Evolutionary conservation across 2,888 invertebrate genomes (phyloP).

Genomic region (Lathronympha strigana): DNA sequence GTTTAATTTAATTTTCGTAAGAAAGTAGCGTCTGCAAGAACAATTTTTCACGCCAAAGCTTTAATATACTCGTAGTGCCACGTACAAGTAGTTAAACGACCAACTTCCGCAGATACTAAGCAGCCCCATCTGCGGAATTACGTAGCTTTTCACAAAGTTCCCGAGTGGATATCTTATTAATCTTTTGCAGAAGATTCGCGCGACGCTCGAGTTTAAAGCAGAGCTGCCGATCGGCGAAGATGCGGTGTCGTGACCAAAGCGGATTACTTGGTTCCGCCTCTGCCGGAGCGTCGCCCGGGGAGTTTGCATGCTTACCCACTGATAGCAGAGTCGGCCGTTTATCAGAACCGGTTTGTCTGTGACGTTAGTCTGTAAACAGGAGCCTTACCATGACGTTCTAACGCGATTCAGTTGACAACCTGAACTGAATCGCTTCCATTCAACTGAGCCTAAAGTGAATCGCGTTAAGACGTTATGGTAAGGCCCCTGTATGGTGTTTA

Average conservation of each 20-base stretch:
- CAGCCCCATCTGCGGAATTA: constrained; percentile 16
- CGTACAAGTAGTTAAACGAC: constrained; percentile 13
- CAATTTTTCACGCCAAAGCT: too few species aligned
- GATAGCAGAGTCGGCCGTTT: background rate
- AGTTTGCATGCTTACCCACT: background rate
- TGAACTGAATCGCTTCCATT: too few species aligned
- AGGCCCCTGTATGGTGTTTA: too few species aligned
- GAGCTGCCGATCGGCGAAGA: constrained; percentile 68
- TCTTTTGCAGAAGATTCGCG: constrained; percentile 59
- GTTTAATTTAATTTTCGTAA: too few species aligned
- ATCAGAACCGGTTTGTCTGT: constrained; percentile 24
- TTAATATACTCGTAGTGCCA: too few species aligned
- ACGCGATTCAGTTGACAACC: too few species aligned
- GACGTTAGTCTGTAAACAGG: too few species aligned
- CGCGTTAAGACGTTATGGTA: too few species aligned
- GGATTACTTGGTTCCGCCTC: constrained; percentile 62
- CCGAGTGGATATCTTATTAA: constrained; percentile 62
- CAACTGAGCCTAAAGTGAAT: too few species aligned
- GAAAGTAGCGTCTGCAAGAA: too few species aligned
- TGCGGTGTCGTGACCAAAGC: constrained; percentile 64
- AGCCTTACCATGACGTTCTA: too few species aligned
- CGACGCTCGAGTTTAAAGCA: constrained; percentile 69
- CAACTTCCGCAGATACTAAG: constrained; percentile 4
- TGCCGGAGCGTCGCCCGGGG: constrained; percentile 37
- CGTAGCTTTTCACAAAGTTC: constrained; percentile 46